A percentile compares a stretch with the other conserved stretches of the same genome.
phyloP scores from a whole-genome alignment of 2,113 vertebrate species.

The Ptilorrhoa leucosticta region DNA sequence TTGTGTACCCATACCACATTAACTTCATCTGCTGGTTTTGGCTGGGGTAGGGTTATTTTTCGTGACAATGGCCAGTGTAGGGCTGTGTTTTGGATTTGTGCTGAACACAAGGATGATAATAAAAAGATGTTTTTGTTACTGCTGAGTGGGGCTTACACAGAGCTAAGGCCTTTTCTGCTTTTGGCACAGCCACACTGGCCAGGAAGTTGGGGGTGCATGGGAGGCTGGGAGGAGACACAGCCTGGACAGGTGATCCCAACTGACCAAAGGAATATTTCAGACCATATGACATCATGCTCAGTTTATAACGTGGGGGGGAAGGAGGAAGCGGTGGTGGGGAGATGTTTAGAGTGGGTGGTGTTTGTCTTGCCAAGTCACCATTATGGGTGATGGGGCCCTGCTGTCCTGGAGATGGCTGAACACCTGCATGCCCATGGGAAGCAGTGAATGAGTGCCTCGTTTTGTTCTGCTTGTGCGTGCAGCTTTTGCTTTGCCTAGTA shows the following conservation, averaged over 20 bases:
- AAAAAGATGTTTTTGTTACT: background rate
- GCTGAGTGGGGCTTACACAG: background rate
- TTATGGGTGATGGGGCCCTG: background rate
- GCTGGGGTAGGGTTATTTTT: background rate
- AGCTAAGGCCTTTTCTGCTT: background rate
- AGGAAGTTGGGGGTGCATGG: background rate
- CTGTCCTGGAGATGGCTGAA: background rate
- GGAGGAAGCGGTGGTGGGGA: background rate
- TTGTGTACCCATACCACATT: background rate
- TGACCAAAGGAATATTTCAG: background rate
- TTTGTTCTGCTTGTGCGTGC: background rate
- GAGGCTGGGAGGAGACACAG: background rate
- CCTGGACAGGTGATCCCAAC: background rate
- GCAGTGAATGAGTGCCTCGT: background rate
- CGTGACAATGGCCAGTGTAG: background rate
- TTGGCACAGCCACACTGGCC: accelerated
- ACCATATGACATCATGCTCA: background rate
- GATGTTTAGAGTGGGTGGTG: accelerated
- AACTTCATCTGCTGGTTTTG: background rate
- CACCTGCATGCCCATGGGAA: background rate
- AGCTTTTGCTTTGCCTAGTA: background rate
- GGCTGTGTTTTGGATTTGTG: background rate
- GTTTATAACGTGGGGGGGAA: no score
- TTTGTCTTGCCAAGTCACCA: background rate
- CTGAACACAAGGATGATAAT: background rate